A percentile compares a stretch with the other conserved stretches of the same genome.
These are phyloP conservation scores for Tetramorium bicarinatum DNA, from an alignment of 2,888 invertebrate species.

Conservation along the genomic window DNA sequence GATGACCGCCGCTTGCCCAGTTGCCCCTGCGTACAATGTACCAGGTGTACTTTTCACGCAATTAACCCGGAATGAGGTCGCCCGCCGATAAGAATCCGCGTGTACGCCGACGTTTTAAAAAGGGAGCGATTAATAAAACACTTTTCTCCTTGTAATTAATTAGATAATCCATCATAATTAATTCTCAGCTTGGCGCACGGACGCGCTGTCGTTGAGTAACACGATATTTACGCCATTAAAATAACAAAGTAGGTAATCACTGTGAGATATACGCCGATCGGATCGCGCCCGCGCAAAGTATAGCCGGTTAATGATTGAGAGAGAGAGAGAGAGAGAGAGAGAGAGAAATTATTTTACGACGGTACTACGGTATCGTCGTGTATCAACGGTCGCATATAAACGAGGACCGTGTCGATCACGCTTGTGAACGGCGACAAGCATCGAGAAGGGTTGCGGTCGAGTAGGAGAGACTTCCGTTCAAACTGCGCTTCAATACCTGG, in stretches of 20 bases:
- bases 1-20: slow-evolving; percentile 41
- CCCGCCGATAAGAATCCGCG: slow-evolving; percentile 53
- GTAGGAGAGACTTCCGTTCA: slow-evolving; percentile 68
- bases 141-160: slow-evolving; percentile 31
- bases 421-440: slow-evolving; percentile 31
- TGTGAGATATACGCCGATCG: slow-evolving; percentile 11
- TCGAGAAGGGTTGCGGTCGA: slow-evolving; percentile 57
- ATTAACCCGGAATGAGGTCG: slow-evolving; percentile 64
- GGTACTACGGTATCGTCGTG: slow-evolving; percentile 1
- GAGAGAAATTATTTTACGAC: slow-evolving; percentile 21
- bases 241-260: slow-evolving; percentile 26
- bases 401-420: slow-evolving; percentile 1
- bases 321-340: not conserved
- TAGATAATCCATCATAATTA: slow-evolving; percentile 51
- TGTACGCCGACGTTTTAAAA: slow-evolving; percentile 25
- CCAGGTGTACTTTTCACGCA: slow-evolving; percentile 67
- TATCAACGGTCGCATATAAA: slow-evolving; percentile 18
- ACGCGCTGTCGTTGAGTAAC: slow-evolving; percentile 8
- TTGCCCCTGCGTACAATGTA: slow-evolving; percentile 35
- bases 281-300: slow-evolving; percentile 7
- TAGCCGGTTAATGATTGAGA: not conserved
- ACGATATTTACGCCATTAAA: slow-evolving; percentile 1
- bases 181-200: slow-evolving; percentile 18
- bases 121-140: slow-evolving; percentile 32
- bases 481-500: slow-evolving; percentile 60